Conservation (phyloP, 2,797 vertebrate species). For the Eulemur coronatus region DNA sequence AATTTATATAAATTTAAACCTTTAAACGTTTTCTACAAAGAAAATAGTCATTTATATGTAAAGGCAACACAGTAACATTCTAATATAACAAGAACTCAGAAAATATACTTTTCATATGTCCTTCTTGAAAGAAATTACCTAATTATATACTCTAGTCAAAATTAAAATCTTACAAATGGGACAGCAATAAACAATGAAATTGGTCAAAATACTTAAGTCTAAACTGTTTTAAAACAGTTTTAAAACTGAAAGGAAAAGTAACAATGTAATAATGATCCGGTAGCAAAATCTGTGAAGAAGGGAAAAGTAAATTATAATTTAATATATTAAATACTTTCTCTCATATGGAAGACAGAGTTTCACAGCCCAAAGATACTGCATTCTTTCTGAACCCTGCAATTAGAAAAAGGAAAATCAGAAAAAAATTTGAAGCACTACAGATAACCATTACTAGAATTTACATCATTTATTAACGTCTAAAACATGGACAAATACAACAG, state of each 20-base stretch:
- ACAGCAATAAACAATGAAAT: neutral
- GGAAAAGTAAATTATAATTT: neutral
- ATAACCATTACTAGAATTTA: neutral
- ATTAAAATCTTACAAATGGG: neutral
- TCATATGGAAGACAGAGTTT: neutral
- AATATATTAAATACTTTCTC: neutral
- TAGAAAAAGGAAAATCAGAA: neutral
- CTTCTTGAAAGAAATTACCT: neutral
- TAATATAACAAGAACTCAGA: conserved; percentile 3
- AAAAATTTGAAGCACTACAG: neutral
- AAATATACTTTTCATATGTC: neutral
- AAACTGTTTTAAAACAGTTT: conserved; percentile 23
- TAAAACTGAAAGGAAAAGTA: conserved; percentile 56
- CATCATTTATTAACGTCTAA: neutral
- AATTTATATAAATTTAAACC: neutral
- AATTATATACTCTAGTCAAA: neutral
- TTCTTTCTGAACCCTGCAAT: neutral
- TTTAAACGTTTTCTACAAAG: neutral
- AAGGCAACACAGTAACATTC: neutral
- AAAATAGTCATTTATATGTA: neutral
- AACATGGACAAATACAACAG: neutral
- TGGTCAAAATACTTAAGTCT: conserved; percentile 18
- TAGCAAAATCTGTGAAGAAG: neutral
- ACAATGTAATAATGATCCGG: neutral
- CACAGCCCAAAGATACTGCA: neutral